These are phyloP conservation scores for Channa striata DNA, from an alignment of 2,797 vertebrate species.

Conservation along the genomic window DNA sequence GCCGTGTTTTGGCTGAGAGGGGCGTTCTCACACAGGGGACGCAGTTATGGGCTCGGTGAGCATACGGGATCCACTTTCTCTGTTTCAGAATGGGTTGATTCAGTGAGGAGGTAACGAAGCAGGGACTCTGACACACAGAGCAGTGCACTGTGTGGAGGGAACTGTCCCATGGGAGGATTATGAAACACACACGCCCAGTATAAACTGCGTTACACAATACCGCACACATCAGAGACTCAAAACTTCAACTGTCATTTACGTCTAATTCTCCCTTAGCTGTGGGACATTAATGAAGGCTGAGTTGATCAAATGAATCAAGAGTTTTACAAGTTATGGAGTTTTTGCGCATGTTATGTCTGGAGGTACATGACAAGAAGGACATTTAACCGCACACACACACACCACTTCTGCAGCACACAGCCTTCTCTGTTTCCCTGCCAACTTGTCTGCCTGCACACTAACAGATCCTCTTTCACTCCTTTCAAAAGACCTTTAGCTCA, in stretches of 20 bases:
- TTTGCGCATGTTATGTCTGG: background rate
- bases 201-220: conserved; percentile 29
- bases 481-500: conserved; percentile 46
- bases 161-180: conserved; percentile 49
- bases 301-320: too few relatives aligned
- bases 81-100: conserved; percentile 65
- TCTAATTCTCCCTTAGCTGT: background rate
- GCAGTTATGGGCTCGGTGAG: background rate
- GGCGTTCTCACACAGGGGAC: conserved; percentile 26
- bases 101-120: conserved; percentile 71
- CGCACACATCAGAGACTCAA: conserved; percentile 4
- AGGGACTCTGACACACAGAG: conserved; percentile 60
- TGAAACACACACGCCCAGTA: conserved; percentile 31
- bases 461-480: conserved; percentile 69
- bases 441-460: conserved; percentile 50
- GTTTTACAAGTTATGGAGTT: background rate
- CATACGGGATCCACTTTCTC: conserved; percentile 64
- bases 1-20: conserved; percentile 1
- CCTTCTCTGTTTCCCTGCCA: conserved; percentile 60
- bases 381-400: background rate
- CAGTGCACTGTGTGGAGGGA: conserved; percentile 59
- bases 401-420: conserved; percentile 49
- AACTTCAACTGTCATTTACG: background rate
- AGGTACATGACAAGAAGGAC: background rate
- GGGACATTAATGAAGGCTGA: background rate